These are phyloP conservation scores for Andrena marginata DNA, from an alignment of 2,888 invertebrate genomes.

Conservation along the genomic window DNA sequence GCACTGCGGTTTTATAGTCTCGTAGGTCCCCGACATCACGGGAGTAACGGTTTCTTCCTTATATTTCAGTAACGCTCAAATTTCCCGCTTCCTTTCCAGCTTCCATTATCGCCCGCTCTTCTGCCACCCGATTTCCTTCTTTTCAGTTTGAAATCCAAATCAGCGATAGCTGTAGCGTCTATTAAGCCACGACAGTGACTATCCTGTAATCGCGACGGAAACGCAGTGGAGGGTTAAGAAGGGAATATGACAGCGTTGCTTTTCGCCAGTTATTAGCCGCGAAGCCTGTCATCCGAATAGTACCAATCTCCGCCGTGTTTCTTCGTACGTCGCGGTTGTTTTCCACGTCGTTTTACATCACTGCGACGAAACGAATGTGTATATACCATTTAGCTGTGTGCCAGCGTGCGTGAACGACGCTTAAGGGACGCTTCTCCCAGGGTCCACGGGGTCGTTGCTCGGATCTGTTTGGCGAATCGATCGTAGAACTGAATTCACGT, in stretches of 20 bases:
- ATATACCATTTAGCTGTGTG: constrained; percentile 28
- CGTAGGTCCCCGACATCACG: too few relatives aligned
- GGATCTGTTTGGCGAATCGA: constrained; percentile 40
- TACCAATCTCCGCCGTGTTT: constrained; percentile 50
- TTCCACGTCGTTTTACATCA: constrained; percentile 50
- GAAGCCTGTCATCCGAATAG: constrained; percentile 16
- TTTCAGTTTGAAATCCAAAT: neutral
- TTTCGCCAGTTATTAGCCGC: too few relatives aligned
- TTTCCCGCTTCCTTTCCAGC: too few relatives aligned
- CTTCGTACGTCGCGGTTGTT: constrained; percentile 44
- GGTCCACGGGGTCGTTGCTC: constrained; percentile 29
- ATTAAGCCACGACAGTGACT: neutral
- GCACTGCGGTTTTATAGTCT: constrained; percentile 1
- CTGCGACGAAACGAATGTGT: constrained; percentile 35
- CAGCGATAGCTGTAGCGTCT: neutral
- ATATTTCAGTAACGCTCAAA: too few relatives aligned
- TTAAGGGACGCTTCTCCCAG: constrained; percentile 33
- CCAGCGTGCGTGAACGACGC: constrained; percentile 41
- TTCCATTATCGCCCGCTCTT: too few relatives aligned
- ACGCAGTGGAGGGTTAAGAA: constrained; percentile 20
- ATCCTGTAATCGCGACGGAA: neutral
- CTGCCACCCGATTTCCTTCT: too few relatives aligned
- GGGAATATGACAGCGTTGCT: constrained; percentile 9
- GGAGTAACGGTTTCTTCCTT: too few relatives aligned
- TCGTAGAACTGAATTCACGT: constrained; percentile 42